Base-by-base conservation (phyloP, 2,797 vertebrate genomes). In the Schizothorax lantsangensis region DNA sequence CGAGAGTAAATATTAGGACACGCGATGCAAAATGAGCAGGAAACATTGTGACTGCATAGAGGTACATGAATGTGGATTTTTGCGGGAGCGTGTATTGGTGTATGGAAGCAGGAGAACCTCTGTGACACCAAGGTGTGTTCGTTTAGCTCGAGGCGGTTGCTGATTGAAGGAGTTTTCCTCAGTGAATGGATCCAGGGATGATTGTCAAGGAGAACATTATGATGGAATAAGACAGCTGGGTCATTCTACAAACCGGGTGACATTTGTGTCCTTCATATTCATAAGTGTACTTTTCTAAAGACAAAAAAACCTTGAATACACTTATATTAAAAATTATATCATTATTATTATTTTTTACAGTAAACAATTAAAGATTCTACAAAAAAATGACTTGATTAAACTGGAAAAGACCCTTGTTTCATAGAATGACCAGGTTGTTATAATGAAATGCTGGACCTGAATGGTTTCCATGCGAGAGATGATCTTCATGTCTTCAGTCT, bases 1-100 rank as follows among this genome's bases (percentile, higher is more conserved):
- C 83, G 91, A 92, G 92, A 92, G 94, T 93, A 95, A 95, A 95
- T 95, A 95, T 95, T 95, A 94, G 91, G 92, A 94, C 92, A 91
- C 89, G 90, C 87, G 90, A 93, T 93, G 92, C 91, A 92, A 93
- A 94, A 91, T 88, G 88, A 89, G 87, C 62, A 92, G 92, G 91
- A 90, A 94, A 94, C 83, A 89, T 79, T 9, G 73, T 43, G 86
- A 69, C 81, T 33, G 64, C n/a, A 38, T 88, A 75, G 88, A 90
- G 88, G 83, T 79, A 89, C 1, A 40, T 79, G 73, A 69, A 59
- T 82, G 72, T 62, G 57, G 40, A 49, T 33, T 68, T 66, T 26
- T 73, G 66, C n/a, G 12, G 23, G 45, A 80, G 66, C 62, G 49
- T 81, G 75, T 86, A 45, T 74, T 68, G 72, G 26, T 81, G 81